Evolutionary conservation across 2,888 invertebrate genomes (phyloP).

Genomic region (Drosophila prolongata): DNA sequence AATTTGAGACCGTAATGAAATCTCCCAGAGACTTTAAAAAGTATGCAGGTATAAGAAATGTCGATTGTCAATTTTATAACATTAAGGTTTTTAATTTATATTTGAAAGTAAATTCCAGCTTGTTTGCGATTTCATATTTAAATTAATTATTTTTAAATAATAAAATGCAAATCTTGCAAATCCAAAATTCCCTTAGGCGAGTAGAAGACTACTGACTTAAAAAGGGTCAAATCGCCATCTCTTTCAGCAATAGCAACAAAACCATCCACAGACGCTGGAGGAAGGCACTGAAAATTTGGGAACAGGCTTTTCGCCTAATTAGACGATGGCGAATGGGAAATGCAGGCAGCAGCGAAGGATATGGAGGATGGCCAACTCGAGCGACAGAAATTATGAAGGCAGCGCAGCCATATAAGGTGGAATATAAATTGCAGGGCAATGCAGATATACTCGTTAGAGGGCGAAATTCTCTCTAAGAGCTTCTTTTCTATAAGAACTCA

Average conservation of each 20-base stretch:
- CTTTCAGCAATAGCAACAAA: constrained; percentile 31
- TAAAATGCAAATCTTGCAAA: no score
- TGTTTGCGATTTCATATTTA: no score
- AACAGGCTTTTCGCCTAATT: constrained; percentile 79
- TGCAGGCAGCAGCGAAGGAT: constrained; percentile 26
- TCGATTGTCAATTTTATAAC: no score
- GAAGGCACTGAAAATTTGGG: constrained; percentile 67
- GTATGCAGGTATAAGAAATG: no score
- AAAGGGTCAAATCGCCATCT: constrained; percentile 3
- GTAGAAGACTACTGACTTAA: background rate
- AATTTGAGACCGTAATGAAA: no score
- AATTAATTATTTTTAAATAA: no score
- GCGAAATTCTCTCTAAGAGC: background rate
- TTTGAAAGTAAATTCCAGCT: no score
- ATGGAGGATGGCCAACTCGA: constrained; percentile 47
- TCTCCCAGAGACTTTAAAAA: no score
- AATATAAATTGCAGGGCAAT: constrained; percentile 37
- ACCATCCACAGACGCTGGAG: constrained; percentile 43
- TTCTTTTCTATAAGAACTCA: no score
- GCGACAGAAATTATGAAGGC: constrained; percentile 58
- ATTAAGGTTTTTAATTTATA: no score
- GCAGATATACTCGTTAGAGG: constrained; percentile 16
- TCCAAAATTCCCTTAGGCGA: no score
- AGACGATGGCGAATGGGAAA: constrained; percentile 60
- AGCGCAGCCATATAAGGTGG: constrained; percentile 32